phyloP scores from a whole-genome alignment of 2,797 vertebrate species.

The Melanotaenia pygmaea region DNA sequence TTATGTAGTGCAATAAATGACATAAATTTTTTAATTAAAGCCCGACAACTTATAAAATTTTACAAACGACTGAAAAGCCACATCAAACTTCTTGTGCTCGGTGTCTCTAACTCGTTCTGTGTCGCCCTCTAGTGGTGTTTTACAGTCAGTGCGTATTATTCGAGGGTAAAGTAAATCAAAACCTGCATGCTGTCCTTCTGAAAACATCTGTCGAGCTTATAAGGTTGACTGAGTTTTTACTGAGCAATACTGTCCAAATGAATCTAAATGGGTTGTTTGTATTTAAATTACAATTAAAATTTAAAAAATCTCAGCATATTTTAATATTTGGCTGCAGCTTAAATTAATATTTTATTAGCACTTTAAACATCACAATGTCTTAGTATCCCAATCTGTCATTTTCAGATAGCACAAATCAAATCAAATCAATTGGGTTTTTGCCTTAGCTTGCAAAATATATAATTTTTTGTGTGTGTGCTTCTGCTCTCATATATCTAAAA shows the following conservation, averaged over 20 bases:
- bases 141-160: background rate
- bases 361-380: background rate
- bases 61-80: background rate
- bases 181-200: background rate
- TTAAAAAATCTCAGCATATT: background rate
- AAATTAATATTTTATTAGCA: background rate
- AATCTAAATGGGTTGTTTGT: background rate
- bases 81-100: background rate
- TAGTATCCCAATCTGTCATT: background rate
- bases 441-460: background rate
- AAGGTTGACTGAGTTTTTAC: background rate
- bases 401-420: background rate
- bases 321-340: background rate
- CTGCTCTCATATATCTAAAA: background rate
- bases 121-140: conserved; percentile 67
- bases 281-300: background rate
- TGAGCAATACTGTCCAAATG: background rate
- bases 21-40: background rate
- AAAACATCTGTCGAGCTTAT: conserved; percentile 11
- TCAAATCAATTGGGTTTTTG: background rate
- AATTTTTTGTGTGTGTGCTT: background rate
- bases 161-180: background rate
- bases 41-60: background rate
- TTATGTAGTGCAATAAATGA: background rate
- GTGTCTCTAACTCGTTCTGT: background rate